Percentiles rank a stretch among this genome's conserved stretches.
Evolutionary conservation across 2,113 vertebrate genomes (phyloP).

Genomic region (Hypomesus transpacificus): DNA sequence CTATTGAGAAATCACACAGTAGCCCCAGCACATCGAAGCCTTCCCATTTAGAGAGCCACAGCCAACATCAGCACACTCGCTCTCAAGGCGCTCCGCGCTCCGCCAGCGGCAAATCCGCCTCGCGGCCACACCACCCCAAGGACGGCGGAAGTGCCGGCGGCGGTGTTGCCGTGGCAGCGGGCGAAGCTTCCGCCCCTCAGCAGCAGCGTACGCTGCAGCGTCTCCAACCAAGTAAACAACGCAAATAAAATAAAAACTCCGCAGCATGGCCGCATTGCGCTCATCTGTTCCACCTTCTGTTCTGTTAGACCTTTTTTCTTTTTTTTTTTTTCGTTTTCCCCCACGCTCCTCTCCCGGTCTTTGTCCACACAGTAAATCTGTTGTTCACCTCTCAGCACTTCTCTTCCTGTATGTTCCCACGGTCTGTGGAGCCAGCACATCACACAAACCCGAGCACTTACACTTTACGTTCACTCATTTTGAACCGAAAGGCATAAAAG

Average conservation of each 20-base stretch:
- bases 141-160: conserved; percentile 53
- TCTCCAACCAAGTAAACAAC: conserved; percentile 99
- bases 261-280: conserved; percentile 97
- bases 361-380: conserved; percentile 66
- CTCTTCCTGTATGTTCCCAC: conserved; percentile 71
- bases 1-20: conserved; percentile 98
- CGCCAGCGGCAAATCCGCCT: conserved; percentile 90
- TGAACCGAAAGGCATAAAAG: not conserved
- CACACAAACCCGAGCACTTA: conserved; percentile 56
- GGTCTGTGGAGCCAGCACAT: conserved; percentile 68
- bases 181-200: conserved; percentile 81
- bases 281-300: conserved; percentile 84
- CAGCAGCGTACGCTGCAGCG: conserved; percentile 88
- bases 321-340: conserved; percentile 27
- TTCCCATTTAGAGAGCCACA: conserved; percentile 86
- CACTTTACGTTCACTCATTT: not conserved
- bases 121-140: conserved; percentile 88
- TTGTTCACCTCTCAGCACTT: conserved; percentile 68
- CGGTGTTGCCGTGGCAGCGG: conserved; percentile 82
- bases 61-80: conserved; percentile 82
- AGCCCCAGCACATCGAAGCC: conserved; percentile 95
- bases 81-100: conserved; percentile 85
- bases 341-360: conserved; percentile 31
- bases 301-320: conserved; percentile 53
- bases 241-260: conserved; percentile 85